Base-by-base conservation (phyloP, 2,888 invertebrate species). In the Clostera curtula region DNA sequence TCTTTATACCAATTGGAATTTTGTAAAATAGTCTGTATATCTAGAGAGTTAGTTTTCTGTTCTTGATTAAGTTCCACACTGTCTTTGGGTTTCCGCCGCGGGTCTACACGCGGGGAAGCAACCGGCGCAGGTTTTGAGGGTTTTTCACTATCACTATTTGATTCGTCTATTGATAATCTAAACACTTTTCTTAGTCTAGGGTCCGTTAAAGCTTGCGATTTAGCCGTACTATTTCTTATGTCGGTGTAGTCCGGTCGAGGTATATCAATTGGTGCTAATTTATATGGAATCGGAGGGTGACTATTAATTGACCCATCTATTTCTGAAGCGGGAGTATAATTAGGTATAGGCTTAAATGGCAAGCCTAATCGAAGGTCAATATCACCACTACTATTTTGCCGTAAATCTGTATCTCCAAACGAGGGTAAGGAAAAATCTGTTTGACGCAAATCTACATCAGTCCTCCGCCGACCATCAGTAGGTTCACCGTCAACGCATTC, bases 271-370 rank as follows among this genome's bases (percentile, higher is more conserved):
- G 53, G 31, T 31, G 70, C 51, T 46, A 90, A 77, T 61, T 88
- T 89, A 82, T 91, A 95, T 0, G 74, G 48, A 26, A 95, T 89
- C 0, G 91, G 91, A 0, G 89, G 88, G 62, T 95, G 94, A 19
- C 92, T 90, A 26, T 89, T 89, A 21, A 93, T 86, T 17, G 93
- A 92, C 5, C 92, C 95, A 56, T 94, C 93, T 36, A 95, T 94
- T 80, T 95, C 95, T 0, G 90, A 92, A 12, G 94, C 94, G 0
- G 95, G 93, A 7, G 90, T 88, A 61, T 93, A 93, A 47, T 92
- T 89, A n/a, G 92, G 89, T 24, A 91, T 88, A 5, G 91, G 89
- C 63, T 93, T 93, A 56, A 94, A 93, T 0, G 93, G 93, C 31
- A 92, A 66, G 12, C 87, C 86, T 45, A 93, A 71, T 12, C 94